A percentile compares a stretch with the other conserved stretches of the same genome.
These are phyloP conservation scores for Conomelus anceps DNA, from an alignment of 2,888 invertebrate genomes.

Conservation along the genomic window DNA sequence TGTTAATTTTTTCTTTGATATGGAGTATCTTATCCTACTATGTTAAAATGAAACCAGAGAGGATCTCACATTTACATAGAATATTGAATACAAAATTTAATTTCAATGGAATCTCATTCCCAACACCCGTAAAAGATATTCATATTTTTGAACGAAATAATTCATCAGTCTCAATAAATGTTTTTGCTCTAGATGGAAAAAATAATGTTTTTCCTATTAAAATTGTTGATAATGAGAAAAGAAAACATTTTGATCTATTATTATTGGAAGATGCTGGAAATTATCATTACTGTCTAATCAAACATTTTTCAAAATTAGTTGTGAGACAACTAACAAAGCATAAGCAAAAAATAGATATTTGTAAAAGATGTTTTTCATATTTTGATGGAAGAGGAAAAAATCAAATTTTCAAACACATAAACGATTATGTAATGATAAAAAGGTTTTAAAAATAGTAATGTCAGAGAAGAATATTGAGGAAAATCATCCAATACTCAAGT, in stretches of 20 bases:
- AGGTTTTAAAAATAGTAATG: background rate
- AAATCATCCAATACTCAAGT: background rate
- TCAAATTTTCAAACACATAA: background rate
- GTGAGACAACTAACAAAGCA: background rate
- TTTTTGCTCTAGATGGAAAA: conserved; percentile 8
- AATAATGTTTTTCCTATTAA: conserved; percentile 8
- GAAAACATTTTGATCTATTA: conserved; percentile 10
- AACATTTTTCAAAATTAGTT: background rate
- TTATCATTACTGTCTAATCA: background rate
- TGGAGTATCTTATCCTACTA: conserved; percentile 8
- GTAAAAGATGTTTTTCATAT: conserved; percentile 17
- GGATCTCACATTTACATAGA: background rate
- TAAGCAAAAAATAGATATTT: background rate
- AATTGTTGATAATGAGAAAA: too few species aligned
- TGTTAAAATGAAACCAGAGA: background rate
- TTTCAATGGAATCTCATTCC: conserved; percentile 6
- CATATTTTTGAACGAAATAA: background rate
- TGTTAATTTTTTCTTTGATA: background rate
- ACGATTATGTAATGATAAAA: background rate
- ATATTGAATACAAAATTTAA: background rate
- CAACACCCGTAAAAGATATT: conserved; percentile 2
- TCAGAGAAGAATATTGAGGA: background rate
- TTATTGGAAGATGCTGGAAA: background rate
- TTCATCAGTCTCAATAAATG: background rate
- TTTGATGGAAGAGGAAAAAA: background rate